Evolutionary conservation across 1,140 invertebrate genomes (phyloP), one percentile per base, ranked within the genome.

Genomic region (Trachelipus rathkii): DNA sequence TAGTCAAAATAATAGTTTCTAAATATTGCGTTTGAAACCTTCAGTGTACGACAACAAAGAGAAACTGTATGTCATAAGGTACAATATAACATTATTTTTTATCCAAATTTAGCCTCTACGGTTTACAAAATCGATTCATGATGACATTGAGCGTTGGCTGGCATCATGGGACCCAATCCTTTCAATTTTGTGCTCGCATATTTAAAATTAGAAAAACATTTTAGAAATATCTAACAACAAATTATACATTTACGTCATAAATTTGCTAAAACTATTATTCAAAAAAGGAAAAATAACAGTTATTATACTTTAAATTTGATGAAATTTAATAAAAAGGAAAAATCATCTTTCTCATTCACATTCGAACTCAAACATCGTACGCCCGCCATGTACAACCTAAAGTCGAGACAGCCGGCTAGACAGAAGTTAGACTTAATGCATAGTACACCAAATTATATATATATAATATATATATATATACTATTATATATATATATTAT

Each of bases 401-500:
- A 2, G 50, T 19, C 50, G 50, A 60, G 50, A 60, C 50, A 60
- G 50, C 50, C 50, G 50, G 50, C 50, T 60, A 60, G 50, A 60
- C 50, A 60, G 50, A 60, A 60, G 50, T 60, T 19, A 60, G 50
- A 60, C 50, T 3, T 19, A 15, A 15, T 19, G 50, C 50, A 60
- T 60, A 19, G 50, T 60, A 19, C 50, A 19, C 50, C 50, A 60
- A 60, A 60, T 50, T 60, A 13, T 60, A 60, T 13, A 60, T 60
- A 15, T 60, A 15, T 15, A 3, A 13, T 60, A 60, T 60, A 60
- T 60, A 60, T 60, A 60, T 60, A 60, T 60, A 60, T 60, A 60
- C n/a, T n/a, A n/a, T n/a, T 60, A 60, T 60, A 60, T 60, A 60
- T 60, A 60, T 60, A 60, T 60, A 60, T 60, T n/a, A n/a, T n/a